Evolutionary conservation across 2,113 vertebrate species (phyloP).

Genomic region (Eolophus roseicapilla): DNA sequence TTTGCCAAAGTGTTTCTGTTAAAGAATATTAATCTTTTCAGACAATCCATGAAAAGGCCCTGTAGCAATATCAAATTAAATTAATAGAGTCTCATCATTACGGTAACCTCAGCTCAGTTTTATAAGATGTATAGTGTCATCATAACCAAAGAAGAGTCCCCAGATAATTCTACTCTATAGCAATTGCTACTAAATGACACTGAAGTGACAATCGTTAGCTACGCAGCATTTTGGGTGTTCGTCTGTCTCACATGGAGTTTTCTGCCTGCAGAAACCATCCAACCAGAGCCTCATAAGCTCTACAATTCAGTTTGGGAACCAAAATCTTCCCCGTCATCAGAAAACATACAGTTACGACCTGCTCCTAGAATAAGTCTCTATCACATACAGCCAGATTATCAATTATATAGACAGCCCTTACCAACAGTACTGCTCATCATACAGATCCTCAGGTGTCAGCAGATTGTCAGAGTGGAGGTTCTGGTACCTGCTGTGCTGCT

Average conservation of each 20-base stretch:
- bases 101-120: not conserved
- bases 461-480: not conserved
- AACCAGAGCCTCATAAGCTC: not conserved
- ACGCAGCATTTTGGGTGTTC: not conserved
- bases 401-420: not conserved
- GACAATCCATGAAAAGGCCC: slow-evolving; percentile 7
- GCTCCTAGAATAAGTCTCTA: not conserved
- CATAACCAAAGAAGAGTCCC: not conserved
- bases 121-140: not conserved
- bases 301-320: not conserved
- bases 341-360: not conserved
- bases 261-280: not conserved
- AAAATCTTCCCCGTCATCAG: not conserved
- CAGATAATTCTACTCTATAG: not conserved
- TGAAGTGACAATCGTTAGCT: not conserved
- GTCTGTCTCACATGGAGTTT: not conserved
- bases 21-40: slow-evolving; percentile 17
- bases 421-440: rapidly evolving
- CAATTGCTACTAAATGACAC: not conserved
- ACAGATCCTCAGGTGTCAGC: not conserved
- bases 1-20: slow-evolving; percentile 7
- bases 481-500: not conserved
- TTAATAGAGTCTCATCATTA: not conserved
- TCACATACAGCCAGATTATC: too few relatives aligned
- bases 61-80: slow-evolving; percentile 16